Percentiles rank a stretch among this genome's conserved stretches.
These are phyloP conservation scores for Rhipidura dahli DNA, from an alignment of 2,113 vertebrate species.

Conservation along the genomic window DNA sequence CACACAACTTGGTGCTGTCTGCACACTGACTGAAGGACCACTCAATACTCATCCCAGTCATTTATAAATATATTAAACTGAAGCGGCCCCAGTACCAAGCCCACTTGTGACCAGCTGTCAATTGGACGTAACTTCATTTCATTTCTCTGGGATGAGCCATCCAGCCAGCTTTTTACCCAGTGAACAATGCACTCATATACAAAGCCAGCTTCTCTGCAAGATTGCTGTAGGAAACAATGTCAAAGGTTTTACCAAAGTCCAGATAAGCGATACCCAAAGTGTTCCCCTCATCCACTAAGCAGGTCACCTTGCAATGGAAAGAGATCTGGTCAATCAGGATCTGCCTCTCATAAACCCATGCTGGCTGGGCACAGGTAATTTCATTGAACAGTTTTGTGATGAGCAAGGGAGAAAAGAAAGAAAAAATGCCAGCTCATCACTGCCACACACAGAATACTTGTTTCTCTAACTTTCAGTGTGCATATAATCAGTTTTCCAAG, in stretches of 20 bases:
- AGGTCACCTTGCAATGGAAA: background rate
- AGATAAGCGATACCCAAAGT: background rate
- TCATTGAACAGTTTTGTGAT: background rate
- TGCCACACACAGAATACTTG: background rate
- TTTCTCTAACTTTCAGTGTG: background rate
- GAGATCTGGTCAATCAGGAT: background rate
- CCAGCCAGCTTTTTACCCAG: background rate
- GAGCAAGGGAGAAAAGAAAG: background rate
- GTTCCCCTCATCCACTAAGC: background rate
- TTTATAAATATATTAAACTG: background rate
- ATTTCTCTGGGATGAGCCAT: background rate
- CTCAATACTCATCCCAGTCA: fast-evolving
- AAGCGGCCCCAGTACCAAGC: background rate
- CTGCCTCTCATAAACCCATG: background rate
- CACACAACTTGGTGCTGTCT: background rate
- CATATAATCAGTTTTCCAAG: background rate
- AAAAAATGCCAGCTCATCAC: background rate
- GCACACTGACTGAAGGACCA: background rate
- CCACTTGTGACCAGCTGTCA: background rate
- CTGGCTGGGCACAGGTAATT: background rate
- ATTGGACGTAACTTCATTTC: background rate
- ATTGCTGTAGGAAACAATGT: background rate
- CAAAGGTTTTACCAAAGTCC: background rate
- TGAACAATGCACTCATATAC: background rate
- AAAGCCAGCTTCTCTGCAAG: background rate